Percentiles rank a stretch among this genome's conserved stretches.
Conservation (phyloP, 2,888 invertebrate species). For the Nudaria mundana region DNA sequence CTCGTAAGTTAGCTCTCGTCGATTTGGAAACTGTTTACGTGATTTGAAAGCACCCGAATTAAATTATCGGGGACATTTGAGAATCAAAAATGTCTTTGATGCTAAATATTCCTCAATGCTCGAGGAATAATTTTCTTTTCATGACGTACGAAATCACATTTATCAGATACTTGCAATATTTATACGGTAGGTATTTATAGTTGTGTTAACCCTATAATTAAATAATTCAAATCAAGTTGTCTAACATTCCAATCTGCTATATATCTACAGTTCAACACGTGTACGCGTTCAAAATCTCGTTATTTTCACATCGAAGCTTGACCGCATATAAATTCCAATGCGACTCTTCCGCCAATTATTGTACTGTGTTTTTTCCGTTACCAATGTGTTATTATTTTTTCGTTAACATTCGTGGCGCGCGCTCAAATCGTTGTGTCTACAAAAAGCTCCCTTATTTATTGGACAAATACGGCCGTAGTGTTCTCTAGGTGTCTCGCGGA, state of each 20-base stretch:
- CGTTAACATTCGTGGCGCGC: constrained; percentile 48
- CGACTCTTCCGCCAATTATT: constrained; percentile 36
- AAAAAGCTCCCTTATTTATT: constrained; percentile 50
- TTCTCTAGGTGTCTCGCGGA: constrained; percentile 30
- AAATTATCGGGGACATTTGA: too few relatives aligned
- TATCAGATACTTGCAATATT: too few relatives aligned
- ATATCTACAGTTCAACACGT: too few relatives aligned
- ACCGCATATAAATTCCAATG: constrained; percentile 35
- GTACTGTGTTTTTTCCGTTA: constrained; percentile 45
- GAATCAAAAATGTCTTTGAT: too few relatives aligned
- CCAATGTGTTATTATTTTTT: constrained; percentile 44
- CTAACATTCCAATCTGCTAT: constrained; percentile 28
- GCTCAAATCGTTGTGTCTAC: constrained; percentile 46
- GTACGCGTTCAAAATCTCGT: constrained; percentile 29
- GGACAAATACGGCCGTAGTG: constrained; percentile 41
- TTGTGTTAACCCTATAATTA: neutral
- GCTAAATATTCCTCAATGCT: too few relatives aligned
- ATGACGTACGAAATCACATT: too few relatives aligned
- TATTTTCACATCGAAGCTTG: constrained; percentile 42
- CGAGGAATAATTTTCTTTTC: too few relatives aligned
- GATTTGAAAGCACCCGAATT: too few relatives aligned
- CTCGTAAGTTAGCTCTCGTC: too few relatives aligned
- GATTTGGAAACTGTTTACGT: too few relatives aligned
- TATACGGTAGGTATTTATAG: too few relatives aligned
- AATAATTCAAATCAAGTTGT: too few relatives aligned